These are phyloP conservation scores for Potorous gilbertii DNA, from an alignment of 2,797 vertebrate species.

Conservation along the genomic window DNA sequence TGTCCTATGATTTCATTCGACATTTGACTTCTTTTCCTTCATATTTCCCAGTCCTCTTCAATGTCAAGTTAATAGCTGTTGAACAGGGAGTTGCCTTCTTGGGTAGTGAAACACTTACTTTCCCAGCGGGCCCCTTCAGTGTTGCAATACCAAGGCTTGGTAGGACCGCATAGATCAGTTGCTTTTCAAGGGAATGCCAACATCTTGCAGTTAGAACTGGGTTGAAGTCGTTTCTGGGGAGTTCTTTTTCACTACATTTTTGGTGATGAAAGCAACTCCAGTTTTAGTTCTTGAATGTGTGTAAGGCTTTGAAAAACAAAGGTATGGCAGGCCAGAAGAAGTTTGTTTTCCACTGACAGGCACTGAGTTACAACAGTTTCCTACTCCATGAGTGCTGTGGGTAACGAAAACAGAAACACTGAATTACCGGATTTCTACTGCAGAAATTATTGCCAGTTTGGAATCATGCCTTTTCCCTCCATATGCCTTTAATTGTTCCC, in stretches of 20 bases:
- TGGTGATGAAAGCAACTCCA: constrained; percentile 49
- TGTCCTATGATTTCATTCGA: constrained; percentile 50
- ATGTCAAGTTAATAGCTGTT: constrained; percentile 69
- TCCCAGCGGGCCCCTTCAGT: constrained; percentile 43
- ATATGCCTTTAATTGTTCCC: constrained; percentile 17
- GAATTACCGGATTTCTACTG: neutral
- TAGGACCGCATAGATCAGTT: constrained; percentile 56
- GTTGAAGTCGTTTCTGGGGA: constrained; percentile 60
- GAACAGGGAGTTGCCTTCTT: constrained; percentile 29
- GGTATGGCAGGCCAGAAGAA: constrained; percentile 25
- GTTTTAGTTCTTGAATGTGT: constrained; percentile 53
- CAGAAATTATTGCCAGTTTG: constrained; percentile 11
- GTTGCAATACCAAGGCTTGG: constrained; percentile 59
- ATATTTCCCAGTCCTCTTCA: constrained; percentile 35
- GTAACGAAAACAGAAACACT: constrained; percentile 37
- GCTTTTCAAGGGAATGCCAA: constrained; percentile 47
- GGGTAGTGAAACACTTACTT: constrained; percentile 45
- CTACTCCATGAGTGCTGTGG: neutral
- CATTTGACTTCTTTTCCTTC: constrained; percentile 59
- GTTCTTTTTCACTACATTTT: constrained; percentile 44
- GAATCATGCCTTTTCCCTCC: neutral
- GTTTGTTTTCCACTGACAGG: constrained; percentile 51
- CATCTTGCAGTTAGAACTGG: constrained; percentile 47
- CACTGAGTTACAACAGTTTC: constrained; percentile 4
- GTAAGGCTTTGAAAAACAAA: constrained; percentile 35